A percentile compares a stretch with the other conserved stretches of the same genome.
Conservation (phyloP, 2,797 vertebrate species). For the Hypotaenidia philippensis region DNA sequence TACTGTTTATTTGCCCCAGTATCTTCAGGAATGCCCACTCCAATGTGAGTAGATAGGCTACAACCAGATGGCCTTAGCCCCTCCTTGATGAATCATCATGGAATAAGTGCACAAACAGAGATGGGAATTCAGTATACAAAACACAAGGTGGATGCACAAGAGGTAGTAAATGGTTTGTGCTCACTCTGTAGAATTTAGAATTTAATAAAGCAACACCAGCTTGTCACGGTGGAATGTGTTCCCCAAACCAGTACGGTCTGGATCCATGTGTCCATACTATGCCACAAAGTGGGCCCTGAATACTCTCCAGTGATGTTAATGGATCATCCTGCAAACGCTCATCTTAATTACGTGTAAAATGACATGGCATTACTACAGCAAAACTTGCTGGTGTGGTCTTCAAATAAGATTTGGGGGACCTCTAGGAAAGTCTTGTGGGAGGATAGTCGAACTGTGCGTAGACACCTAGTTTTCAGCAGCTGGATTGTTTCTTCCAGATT, state of each 20-base stretch:
- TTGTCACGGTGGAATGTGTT: neutral
- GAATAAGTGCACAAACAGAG: neutral
- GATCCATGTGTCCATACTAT: neutral
- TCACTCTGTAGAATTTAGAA: neutral
- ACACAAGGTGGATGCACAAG: rapidly evolving
- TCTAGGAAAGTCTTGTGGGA: neutral
- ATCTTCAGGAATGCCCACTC: neutral
- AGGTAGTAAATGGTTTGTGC: neutral
- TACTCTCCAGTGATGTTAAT: neutral
- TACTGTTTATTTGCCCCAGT: neutral
- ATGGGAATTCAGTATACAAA: neutral
- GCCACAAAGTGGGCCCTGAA: neutral
- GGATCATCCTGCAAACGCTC: neutral
- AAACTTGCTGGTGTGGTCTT: neutral
- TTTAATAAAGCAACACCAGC: neutral
- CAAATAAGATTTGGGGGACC: neutral
- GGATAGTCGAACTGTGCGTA: neutral
- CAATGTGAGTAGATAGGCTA: neutral
- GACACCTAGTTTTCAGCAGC: neutral
- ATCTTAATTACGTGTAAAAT: neutral
- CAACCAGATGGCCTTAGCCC: neutral
- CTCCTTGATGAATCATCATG: neutral
- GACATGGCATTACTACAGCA: neutral
- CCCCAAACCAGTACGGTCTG: neutral
- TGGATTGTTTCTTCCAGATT: neutral